Conservation (phyloP, 2,888 invertebrate genomes). For the Drosophila infuscata region DNA sequence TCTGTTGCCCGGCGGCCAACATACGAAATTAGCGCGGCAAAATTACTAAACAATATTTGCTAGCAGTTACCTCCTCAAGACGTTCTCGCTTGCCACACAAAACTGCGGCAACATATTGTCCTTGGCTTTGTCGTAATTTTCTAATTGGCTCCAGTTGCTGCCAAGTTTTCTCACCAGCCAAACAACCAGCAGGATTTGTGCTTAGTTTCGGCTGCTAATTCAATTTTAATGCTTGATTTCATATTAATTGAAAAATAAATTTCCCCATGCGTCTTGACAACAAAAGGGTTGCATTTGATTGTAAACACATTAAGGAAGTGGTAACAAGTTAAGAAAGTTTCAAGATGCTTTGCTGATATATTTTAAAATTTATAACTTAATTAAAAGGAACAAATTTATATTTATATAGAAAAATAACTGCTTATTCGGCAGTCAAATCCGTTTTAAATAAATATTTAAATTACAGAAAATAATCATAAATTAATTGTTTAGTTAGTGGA, state of each 20-base stretch:
- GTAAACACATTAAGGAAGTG: background rate
- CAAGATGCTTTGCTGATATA: background rate
- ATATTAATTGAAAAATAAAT: slow-evolving; percentile 83
- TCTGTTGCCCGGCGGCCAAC: slow-evolving; percentile 75
- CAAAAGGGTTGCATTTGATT: slow-evolving; percentile 7
- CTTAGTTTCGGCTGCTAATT: slow-evolving; percentile 75
- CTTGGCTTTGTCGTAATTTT: slow-evolving; percentile 63
- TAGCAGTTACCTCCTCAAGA: slow-evolving; percentile 47
- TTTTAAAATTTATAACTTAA: background rate
- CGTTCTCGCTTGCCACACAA: slow-evolving; percentile 25
- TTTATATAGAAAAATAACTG: background rate
- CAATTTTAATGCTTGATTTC: slow-evolving; percentile 84
- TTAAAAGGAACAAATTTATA: background rate
- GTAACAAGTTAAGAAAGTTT: slow-evolving; percentile 4
- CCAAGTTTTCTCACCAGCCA: slow-evolving; percentile 57
- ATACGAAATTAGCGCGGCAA: slow-evolving; percentile 80
- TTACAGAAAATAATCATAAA: background rate
- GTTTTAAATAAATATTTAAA: background rate
- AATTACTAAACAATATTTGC: slow-evolving; percentile 80
- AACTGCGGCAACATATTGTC: slow-evolving; percentile 75
- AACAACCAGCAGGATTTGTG: slow-evolving; percentile 45
- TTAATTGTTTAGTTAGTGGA: background rate
- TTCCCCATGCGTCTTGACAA: slow-evolving; percentile 6
- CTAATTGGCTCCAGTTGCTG: slow-evolving; percentile 76
- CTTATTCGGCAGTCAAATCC: background rate